Conservation (phyloP, 2,113 vertebrate species). For the Pachycephala philippinensis region DNA sequence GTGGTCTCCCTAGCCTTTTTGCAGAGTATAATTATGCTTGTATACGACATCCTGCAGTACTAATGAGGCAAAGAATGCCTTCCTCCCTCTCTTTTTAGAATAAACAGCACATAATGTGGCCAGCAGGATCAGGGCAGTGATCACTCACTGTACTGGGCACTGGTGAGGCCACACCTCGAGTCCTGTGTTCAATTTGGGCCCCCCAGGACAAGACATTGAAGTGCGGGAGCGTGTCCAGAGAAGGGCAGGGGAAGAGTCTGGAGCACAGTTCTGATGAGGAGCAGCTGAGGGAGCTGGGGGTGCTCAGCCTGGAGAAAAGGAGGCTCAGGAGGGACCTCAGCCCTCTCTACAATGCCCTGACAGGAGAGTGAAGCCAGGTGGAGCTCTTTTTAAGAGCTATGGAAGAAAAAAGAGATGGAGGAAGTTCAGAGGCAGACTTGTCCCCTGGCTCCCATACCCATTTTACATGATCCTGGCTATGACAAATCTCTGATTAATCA, state of each 20-base stretch:
- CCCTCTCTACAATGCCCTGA: background rate
- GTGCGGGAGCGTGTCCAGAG: background rate
- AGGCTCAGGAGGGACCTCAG: background rate
- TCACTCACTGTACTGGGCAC: fast-evolving
- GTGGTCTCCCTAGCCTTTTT: constrained; percentile 40
- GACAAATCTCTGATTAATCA: background rate
- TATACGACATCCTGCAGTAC: constrained; percentile 25
- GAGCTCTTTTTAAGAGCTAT: background rate
- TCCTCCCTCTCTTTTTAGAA: background rate
- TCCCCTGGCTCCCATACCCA: background rate
- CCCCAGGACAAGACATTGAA: background rate
- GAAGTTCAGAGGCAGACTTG: background rate
- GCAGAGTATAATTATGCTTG: constrained; percentile 1
- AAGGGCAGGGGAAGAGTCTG: background rate
- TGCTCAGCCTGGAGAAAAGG: background rate
- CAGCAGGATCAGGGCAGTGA: background rate
- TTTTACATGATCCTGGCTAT: background rate
- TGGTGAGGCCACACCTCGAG: background rate
- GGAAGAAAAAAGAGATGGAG: background rate
- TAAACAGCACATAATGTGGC: background rate
- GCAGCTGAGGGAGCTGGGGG: background rate
- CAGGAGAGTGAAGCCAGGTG: background rate
- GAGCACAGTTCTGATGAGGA: background rate
- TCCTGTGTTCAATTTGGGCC: background rate
- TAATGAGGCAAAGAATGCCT: constrained; percentile 35